Evolutionary conservation across 2,797 vertebrate genomes (phyloP), one percentile per base, ranked within the genome.

Genomic region (Pangasius larnaudii): DNA sequence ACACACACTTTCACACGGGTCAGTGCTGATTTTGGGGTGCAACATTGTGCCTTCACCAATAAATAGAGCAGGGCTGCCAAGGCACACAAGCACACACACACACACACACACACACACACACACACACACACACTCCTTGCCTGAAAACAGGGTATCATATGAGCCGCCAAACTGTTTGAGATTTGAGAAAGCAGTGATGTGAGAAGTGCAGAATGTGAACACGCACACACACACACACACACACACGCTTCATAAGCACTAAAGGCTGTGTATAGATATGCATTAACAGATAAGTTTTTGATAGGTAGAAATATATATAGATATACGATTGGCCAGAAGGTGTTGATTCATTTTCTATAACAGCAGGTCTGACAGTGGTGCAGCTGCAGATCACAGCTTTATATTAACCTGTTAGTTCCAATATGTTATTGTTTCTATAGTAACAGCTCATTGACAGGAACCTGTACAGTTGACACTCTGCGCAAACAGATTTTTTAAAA

Each of bases 111-210:
- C 33, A 42, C 36, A 27, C 58, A n/a, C 79, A 63, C 79, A 82
- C 33, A 42, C 6, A 27, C 24, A 46, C 11, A n/a, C 58, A 82
- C 58, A 42, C 80, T 18, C 13, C 36, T 33, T 18, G n/a, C 9
- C 56, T 39, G 71, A 85, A 95, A 93, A 94, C 84, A 85, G 71
- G 56, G 58, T 61, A 86, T 86, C 91, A 24, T 63, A 86, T 91
- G 88, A 91, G 56, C 91, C 91, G 89, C 79, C 82, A 49, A 77
- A 63, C 71, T 27, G 49, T 85, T 75, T 85, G 85, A 85, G 87
- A 88, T 74, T 63, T 88, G 80, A 88, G 81, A 77, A 77, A 88
- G 83, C 46, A 36, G 30, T 56, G 74, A 83, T 59, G 42, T 81
- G 78, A 83, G 84, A 86, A 78, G 72, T 49, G 16, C 72, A 77